Evolutionary conservation across 2,888 invertebrate genomes (phyloP), one percentile per base, ranked within the genome.

Genomic region (Hecatera dysodea): DNA sequence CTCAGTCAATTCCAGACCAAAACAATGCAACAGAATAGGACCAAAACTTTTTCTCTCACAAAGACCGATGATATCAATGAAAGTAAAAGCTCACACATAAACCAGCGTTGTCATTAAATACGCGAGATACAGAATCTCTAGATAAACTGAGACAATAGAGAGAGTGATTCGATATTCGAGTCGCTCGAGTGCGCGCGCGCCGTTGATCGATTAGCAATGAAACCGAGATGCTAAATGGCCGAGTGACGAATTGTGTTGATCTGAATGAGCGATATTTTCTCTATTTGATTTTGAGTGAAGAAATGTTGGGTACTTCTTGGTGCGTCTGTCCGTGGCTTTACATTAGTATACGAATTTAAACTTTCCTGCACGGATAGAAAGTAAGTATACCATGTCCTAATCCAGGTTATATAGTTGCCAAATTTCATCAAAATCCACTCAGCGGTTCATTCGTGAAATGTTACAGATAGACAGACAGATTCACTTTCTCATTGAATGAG

Each of bases 71-170:
- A 8, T 77, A 78, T 85, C 81, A 63, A 63, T 22, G 86, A 91
- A 92, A 92, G 90, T 90, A 91, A 92, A 91, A 91, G 91, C 88
- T 84, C 84, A 86, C 86, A 87, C 88, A 88, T 76, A 80, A 81
- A 82, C 80, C 70, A 65, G 68, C 80, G 62, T 86, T 85, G 87
- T 87, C 87, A 89, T 86, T 85, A 86, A 87, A 84, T 83, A 84
- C 83, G 83, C 87, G 89, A 88, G 87, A 88, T 90, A 89, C 86
- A 88, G 88, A 88, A 90, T 90, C 88, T 87, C 80, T 75, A 70
- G 89, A 91, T 91, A 92, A 90, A 88, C 85, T 86, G 80, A 89
- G 90, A 94, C 94, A 94, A 94, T 94, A 90, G 94, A 91, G 92
- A 93, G 93, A 93, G 93, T 56, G 56, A 56, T 22, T 17, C 86